phyloP scores from a whole-genome alignment of 2,113 vertebrate genomes.

The Formicarius rufipectus region DNA sequence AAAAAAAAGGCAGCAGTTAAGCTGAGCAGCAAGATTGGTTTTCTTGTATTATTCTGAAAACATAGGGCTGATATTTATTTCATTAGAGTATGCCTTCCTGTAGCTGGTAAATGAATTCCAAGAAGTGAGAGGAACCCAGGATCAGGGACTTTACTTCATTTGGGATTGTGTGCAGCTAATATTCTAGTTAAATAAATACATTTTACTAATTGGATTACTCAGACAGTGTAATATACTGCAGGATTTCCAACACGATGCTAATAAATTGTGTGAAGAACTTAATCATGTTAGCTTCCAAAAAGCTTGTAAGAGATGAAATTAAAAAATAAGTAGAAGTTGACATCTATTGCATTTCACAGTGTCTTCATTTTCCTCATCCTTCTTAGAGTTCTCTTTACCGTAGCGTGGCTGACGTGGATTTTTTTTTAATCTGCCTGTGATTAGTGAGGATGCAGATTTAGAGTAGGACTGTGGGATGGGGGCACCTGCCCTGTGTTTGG shows the following conservation, averaged over 20 bases:
- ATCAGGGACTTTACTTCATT: constrained; percentile 50
- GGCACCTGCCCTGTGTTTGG: neutral
- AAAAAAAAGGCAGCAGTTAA: neutral
- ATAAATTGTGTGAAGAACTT: constrained; percentile 79
- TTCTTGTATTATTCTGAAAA: constrained; percentile 41
- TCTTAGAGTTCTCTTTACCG: constrained; percentile 45
- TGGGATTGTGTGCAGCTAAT: constrained; percentile 56
- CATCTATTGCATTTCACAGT: constrained; percentile 62
- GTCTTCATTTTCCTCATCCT: constrained; percentile 61
- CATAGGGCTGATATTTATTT: constrained; percentile 46
- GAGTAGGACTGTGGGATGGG: neutral
- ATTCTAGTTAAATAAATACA: constrained; percentile 75
- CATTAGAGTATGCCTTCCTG: constrained; percentile 46
- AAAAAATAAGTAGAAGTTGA: constrained; percentile 72
- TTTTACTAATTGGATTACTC: constrained; percentile 80
- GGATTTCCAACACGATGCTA: constrained; percentile 77
- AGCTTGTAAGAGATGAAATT: constrained; percentile 75
- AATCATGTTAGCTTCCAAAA: constrained; percentile 75
- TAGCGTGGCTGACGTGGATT: constrained; percentile 18
- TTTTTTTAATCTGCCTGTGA: constrained; percentile 54
- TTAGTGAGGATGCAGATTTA: neutral
- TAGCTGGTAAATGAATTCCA: constrained; percentile 41
- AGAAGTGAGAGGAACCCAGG: neutral
- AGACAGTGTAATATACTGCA: constrained; percentile 65
- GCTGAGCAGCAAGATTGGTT: constrained; percentile 22